Evolutionary conservation across 2,797 vertebrate species (phyloP).

Genomic region (Falco concolor): DNA sequence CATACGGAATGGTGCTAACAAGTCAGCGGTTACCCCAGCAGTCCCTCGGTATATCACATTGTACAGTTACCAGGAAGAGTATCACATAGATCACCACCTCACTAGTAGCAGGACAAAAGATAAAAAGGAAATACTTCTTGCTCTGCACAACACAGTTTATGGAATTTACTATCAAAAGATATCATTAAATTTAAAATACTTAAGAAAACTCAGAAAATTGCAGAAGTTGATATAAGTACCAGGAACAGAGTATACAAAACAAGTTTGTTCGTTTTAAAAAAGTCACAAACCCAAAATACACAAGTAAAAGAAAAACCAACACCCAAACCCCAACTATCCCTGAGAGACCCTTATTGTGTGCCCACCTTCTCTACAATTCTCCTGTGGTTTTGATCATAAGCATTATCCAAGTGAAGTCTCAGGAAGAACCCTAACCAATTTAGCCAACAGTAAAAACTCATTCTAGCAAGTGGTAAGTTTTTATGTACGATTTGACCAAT

Average conservation of each 20-base stretch:
- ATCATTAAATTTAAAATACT: background rate
- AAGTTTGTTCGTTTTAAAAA: background rate
- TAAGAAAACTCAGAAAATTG: background rate
- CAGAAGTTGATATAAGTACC: background rate
- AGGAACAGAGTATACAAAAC: background rate
- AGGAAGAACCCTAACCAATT: background rate
- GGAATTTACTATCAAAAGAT: background rate
- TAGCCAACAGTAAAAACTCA: background rate
- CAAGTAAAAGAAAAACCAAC: background rate
- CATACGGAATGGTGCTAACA: background rate
- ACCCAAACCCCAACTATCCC: background rate
- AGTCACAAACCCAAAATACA: background rate
- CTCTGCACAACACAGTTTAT: background rate
- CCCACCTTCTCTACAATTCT: background rate
- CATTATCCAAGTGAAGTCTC: background rate
- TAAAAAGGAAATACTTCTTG: background rate
- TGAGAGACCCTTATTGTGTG: background rate
- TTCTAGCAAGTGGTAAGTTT: background rate
- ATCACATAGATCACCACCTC: background rate
- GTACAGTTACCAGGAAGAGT: background rate
- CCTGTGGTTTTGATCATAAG: background rate
- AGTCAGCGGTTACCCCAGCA: background rate
- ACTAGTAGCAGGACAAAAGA: background rate
- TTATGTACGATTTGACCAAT: background rate
- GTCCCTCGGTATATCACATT: background rate